phyloP scores from a whole-genome alignment of 1,140 invertebrate genomes.

The Cydia amplana region DNA sequence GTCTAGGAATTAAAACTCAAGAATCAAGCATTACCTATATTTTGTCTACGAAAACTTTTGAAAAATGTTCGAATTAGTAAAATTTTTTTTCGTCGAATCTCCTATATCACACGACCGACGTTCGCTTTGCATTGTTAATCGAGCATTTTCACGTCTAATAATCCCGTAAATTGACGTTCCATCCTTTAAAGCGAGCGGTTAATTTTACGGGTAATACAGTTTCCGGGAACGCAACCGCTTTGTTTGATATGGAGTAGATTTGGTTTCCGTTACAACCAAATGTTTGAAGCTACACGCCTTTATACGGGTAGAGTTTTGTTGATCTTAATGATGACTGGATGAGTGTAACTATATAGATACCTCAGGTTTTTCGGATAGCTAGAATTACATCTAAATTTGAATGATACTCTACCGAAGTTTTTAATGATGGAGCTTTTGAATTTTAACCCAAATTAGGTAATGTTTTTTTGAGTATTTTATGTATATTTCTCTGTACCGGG shows the following conservation, averaged over 20 bases:
- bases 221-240: constrained; percentile 7
- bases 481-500: too few relatives aligned
- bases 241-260: constrained; percentile 15
- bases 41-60: neutral
- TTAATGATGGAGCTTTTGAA: too few relatives aligned
- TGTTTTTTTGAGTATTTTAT: too few relatives aligned
- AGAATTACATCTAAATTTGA: neutral
- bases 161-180: constrained; percentile 24
- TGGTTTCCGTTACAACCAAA: constrained; percentile 19
- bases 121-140: neutral
- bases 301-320: constrained; percentile 17
- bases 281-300: neutral
- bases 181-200: constrained; percentile 22
- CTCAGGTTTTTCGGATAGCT: neutral
- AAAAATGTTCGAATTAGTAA: neutral
- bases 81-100: neutral
- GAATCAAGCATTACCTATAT: too few relatives aligned
- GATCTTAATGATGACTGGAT: neutral
- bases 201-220: constrained; percentile 22
- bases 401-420: too few relatives aligned
- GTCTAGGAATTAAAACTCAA: too few relatives aligned
- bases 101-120: neutral
- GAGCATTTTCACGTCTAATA: constrained; percentile 24
- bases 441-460: too few relatives aligned
- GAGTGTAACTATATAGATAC: neutral